Base-by-base conservation (phyloP, 1,140 invertebrate species). In the Phenacoccus solenopsis region DNA sequence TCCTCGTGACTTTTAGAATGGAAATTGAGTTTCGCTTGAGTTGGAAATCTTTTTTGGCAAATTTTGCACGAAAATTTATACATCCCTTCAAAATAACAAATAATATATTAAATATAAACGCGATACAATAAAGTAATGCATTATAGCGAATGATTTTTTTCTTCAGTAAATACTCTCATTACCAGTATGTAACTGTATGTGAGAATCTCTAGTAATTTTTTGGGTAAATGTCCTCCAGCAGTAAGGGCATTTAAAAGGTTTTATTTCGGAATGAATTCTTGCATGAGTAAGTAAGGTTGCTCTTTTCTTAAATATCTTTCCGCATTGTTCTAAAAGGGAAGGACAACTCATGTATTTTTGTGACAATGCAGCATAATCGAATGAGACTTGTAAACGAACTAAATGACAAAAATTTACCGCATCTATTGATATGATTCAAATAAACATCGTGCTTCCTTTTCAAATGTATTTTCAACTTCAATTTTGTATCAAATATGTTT, bases 211-310 rank as follows among this genome's bases (percentile, higher is more conserved):
- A 22, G 69, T 69, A 3, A 73, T 69, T 69, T 73, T 74, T 35
- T 74, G 73, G 13, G 73, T 71, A 38, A 74, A 74, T 13, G 67
- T 61, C 61, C 70, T 72, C 28, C 32, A 38, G 57, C 73, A 74
- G 16, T 70, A 35, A n/a, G 64, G 28, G 68, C 73, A 74, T 7
- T 35, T 32, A 28, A 70, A 74, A 3, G 72, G 73, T 61, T 73
- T 73, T 7, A 73, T 64, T 28, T 68, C 72, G 3, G 25, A 25
- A 57, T 73, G 72, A 13, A 68, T 30, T 32, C 28, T 4, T 5
- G 21, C 21, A 30, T 68, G 67, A 21, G 21, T 21, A 16, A 21
- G 12, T 1, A 68, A 21, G 1, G 67, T 30, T 1, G 20, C 2
- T 30, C 21, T 28, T 68, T 28, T 68, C 12, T 28, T 30, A 20